Evolutionary conservation across 2,113 vertebrate genomes (phyloP), one percentile per base, ranked within the genome.

Genomic region (Mionectes macconnelli): DNA sequence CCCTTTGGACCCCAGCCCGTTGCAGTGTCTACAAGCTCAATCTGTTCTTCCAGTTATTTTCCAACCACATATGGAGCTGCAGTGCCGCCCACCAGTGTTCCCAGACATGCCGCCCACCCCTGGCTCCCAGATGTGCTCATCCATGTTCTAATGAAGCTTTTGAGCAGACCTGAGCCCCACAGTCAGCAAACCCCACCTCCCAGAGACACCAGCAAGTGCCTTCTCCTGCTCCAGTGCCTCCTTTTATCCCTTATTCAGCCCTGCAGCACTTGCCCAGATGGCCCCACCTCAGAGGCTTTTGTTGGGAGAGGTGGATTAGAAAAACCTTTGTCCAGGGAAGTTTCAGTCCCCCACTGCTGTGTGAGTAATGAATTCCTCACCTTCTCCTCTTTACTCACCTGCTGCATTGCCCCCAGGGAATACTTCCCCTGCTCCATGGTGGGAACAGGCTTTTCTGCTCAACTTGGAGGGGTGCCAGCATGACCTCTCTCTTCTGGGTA

Each of bases 1-100:
- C 85, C 59, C 45, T 44, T 83, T 93, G 90, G 79, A 77, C 21
- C 33, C 5, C 2, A 4, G 73, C 73, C 76, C 9, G 1, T 12
- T 67, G 42, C 50, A 80, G 55, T n/a, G 27, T 70, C 72, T 94
- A 59, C 64, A 84, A 56, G 63, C 64, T 94, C 85, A 45, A 62
- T 73, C 40, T 30, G 35, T 88, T 85, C 90, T 93, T 96, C 86
- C 92, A 87, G 83, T 87, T 94, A 55, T 89, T 93, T 89, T 56
- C 64, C 60, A 81, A 18, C 3, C 80, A 49, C 88, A 73, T 39
- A 15, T 52, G 83, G 76, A 90, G 28, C 62, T 47, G 72, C 42
- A 24, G 18, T 40, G 59, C 85, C 20, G 3, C 66, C 77, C 87
- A 81, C 62, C 84, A 89, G 72, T 6, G 35, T 60, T 92, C 44